Conservation (phyloP, 2,113 vertebrate genomes). For the Cnemophilus loriae region DNA sequence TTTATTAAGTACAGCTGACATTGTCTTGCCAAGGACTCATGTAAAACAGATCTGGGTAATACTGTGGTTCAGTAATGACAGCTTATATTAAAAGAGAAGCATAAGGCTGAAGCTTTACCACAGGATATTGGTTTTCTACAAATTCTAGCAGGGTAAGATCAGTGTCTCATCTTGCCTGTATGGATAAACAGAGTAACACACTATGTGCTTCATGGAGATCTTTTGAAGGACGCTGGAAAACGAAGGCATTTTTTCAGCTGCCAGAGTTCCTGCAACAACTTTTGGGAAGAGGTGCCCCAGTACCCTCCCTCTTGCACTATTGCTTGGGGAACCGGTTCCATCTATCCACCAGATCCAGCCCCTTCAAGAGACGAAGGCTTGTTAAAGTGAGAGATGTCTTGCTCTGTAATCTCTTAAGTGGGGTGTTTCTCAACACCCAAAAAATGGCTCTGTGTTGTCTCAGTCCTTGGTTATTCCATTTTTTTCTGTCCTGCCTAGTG, state of each 20-base stretch:
- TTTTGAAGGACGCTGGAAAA: neutral
- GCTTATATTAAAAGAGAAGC: slow-evolving; percentile 36
- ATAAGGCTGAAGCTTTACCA: slow-evolving; percentile 28
- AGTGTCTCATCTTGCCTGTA: neutral
- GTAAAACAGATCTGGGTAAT: slow-evolving; percentile 39
- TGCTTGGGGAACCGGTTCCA: neutral
- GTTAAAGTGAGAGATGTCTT: neutral
- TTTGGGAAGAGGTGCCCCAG: neutral
- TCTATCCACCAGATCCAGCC: neutral
- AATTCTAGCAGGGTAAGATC: slow-evolving; percentile 1
- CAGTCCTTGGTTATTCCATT: neutral
- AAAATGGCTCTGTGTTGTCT: neutral
- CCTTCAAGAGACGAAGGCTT: neutral
- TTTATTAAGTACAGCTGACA: slow-evolving; percentile 65
- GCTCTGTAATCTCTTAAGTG: neutral
- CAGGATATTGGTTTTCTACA: slow-evolving; percentile 55
- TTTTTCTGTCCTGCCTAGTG: neutral
- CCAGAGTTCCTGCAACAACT: neutral
- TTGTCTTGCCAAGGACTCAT: slow-evolving; percentile 49
- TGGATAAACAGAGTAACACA: neutral
- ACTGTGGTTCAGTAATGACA: slow-evolving; percentile 26
- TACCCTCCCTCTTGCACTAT: neutral
- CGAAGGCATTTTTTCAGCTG: neutral
- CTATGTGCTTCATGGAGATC: neutral
- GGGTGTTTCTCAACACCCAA: neutral